Conservation (phyloP, 2,888 invertebrate genomes). For the Ptychoptera contaminata region DNA sequence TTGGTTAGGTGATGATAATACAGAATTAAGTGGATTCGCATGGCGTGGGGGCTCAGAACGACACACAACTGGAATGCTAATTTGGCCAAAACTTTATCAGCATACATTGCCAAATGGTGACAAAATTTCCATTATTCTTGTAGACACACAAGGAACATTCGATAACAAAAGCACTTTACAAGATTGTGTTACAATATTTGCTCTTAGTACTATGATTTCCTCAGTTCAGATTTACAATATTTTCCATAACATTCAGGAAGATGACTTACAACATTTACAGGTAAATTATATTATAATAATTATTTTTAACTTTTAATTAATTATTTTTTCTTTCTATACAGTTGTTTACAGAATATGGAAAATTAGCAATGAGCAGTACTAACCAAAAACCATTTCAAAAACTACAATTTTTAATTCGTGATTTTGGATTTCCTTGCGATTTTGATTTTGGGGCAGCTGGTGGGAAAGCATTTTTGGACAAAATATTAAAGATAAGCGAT, state of each 20-base stretch:
- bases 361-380: slow-evolving; percentile 2
- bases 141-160: slow-evolving; percentile 8
- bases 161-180: slow-evolving; percentile 4
- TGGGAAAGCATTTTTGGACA: neutral
- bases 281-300: slow-evolving; percentile 1
- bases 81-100: slow-evolving; percentile 8
- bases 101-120: slow-evolving; percentile 3
- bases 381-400: slow-evolving; percentile 6
- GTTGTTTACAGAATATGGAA: slow-evolving; percentile 6
- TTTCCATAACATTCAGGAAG: slow-evolving; percentile 5
- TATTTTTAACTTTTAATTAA: no score
- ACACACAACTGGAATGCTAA: slow-evolving; percentile 5
- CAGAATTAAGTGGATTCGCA: slow-evolving; percentile 5
- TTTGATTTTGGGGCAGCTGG: neutral
- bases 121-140: slow-evolving; percentile 5
- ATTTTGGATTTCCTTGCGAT: slow-evolving; percentile 5
- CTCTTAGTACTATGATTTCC: slow-evolving; percentile 7
- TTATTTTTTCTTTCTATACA: neutral
- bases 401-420: slow-evolving; percentile 6
- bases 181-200: slow-evolving; percentile 7
- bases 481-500: neutral
- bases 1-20: slow-evolving; percentile 6
- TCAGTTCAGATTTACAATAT: slow-evolving; percentile 7
- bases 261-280: slow-evolving; percentile 7
- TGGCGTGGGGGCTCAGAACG: slow-evolving; percentile 6